These are phyloP conservation scores for Acleris holmiana DNA, from an alignment of 2,888 invertebrate genomes.

Conservation along the genomic window DNA sequence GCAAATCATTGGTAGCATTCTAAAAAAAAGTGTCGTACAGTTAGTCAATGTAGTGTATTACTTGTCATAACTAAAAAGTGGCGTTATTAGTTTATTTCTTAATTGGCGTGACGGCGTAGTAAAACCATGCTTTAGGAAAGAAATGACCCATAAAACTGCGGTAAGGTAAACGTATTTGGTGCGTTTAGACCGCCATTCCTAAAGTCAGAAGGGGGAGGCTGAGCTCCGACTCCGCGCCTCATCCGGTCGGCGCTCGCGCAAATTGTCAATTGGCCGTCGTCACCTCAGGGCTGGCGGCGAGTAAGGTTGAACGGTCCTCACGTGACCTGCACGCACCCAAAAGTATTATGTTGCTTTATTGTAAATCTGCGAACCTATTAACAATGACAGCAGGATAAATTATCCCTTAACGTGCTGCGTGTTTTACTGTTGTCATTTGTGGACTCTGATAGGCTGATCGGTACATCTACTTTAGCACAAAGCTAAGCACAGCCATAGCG, in stretches of 20 bases:
- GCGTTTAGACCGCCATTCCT: conserved; percentile 61
- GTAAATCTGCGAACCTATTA: background rate
- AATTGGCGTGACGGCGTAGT: too few species aligned
- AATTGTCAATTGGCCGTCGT: conserved; percentile 77
- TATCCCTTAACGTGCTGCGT: too few species aligned
- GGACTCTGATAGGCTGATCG: too few species aligned
- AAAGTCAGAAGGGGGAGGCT: conserved; percentile 75
- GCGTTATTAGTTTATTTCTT: too few species aligned
- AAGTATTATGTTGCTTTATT: conserved; percentile 41
- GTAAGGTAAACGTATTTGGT: conserved; percentile 51
- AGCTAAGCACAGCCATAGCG: too few species aligned
- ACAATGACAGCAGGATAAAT: background rate
- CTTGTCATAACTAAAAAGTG: too few species aligned
- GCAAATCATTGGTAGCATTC: too few species aligned
- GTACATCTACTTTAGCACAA: too few species aligned
- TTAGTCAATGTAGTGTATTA: too few species aligned
- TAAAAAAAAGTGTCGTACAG: too few species aligned
- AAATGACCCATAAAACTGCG: conserved; percentile 10
- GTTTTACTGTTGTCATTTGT: too few species aligned
- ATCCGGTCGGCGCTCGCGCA: conserved; percentile 76
- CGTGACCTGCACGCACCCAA: conserved; percentile 55
- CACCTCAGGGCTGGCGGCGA: conserved; percentile 67
- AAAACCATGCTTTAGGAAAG: background rate
- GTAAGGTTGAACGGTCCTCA: conserved; percentile 65
- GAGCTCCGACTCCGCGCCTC: conserved; percentile 70